Evolutionary conservation across 2,113 vertebrate genomes (phyloP).

Genomic region (Mus musculus): GRCm39 chr12:114072501-114073000

Average conservation of each 20-base stretch:
- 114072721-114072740: not conserved
- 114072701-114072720: not conserved
- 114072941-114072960: rapidly evolving
- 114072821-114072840: not conserved
- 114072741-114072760: rapidly evolving
- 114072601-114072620: not conserved
- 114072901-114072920: not conserved
- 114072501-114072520: not conserved
- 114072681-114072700: not conserved
- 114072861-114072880: not conserved
- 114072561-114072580: not conserved
- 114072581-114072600: not conserved
- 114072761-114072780: not conserved
- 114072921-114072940: not conserved
- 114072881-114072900: too few species aligned
- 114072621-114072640: too few species aligned
- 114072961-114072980: not conserved
- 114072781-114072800: not conserved
- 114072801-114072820: not conserved
- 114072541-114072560: too few species aligned
- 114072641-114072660: too few species aligned
- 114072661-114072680: not conserved
- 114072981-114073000: rapidly evolving
- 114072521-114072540: too few species aligned
- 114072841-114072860: not conserved